These are phyloP conservation scores for Tortrix viridana DNA, from an alignment of 2,888 invertebrate species.

Conservation along the genomic window DNA sequence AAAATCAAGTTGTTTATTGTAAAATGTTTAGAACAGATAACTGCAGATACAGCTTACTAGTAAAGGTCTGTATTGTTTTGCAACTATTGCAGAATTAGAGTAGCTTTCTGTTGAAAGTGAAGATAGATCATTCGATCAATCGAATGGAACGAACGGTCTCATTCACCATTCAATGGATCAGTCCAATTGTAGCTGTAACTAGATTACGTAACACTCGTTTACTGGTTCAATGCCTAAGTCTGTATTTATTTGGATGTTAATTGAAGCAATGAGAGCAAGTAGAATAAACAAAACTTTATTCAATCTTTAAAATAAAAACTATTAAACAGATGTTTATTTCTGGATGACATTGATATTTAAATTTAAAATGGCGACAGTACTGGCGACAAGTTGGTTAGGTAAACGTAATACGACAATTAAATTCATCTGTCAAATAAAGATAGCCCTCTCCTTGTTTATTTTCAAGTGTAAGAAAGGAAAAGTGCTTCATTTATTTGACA, in stretches of 20 bases:
- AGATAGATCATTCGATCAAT: conserved; percentile 32
- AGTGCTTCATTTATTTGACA: no score
- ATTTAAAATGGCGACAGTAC: no score
- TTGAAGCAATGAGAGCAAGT: background rate
- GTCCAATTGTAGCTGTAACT: conserved; percentile 25
- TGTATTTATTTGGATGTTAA: background rate
- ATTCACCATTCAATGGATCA: conserved; percentile 29
- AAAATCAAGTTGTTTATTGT: no score
- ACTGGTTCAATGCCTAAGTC: background rate
- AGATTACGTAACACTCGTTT: conserved; percentile 31
- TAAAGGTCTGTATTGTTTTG: conserved; percentile 11
- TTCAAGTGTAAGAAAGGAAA: no score
- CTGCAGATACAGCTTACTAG: background rate
- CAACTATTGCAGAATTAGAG: conserved; percentile 30
- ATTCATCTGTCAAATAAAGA: no score
- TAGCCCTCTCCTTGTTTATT: no score
- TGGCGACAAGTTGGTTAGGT: no score
- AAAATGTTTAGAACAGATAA: background rate
- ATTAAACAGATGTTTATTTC: no score
- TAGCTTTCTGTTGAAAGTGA: conserved; percentile 25
- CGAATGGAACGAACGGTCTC: conserved; percentile 32
- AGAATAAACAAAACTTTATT: no score
- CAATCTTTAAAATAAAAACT: no score
- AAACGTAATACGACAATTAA: no score
- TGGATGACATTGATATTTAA: no score